phyloP scores from a whole-genome alignment of 1,140 invertebrate genomes.

The Cecropterus lyciades region DNA sequence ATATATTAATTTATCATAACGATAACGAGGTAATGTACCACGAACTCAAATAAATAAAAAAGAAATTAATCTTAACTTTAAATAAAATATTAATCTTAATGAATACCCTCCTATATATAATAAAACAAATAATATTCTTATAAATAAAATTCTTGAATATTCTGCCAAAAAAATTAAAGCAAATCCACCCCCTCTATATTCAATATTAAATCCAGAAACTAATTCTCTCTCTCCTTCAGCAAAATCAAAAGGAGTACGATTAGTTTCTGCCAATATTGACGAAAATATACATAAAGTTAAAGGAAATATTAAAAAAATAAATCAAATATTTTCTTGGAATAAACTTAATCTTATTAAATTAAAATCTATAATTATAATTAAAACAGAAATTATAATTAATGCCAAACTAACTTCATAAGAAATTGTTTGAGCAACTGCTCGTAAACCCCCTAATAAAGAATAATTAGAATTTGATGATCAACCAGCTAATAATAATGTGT shows the following conservation, averaged over 20 bases:
- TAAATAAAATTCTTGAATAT: no score
- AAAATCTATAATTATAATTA: no score
- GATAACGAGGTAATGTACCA: constrained; percentile 83
- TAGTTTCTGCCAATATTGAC: constrained; percentile 88
- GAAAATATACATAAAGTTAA: constrained; percentile 50
- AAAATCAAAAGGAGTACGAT: constrained; percentile 92
- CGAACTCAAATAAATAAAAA: constrained; percentile 74
- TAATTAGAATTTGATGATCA: constrained; percentile 89
- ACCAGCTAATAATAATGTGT: constrained; percentile 84
- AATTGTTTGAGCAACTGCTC: constrained; percentile 87
- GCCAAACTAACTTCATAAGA: constrained; percentile 88
- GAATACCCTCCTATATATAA: no score
- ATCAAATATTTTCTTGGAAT: no score
- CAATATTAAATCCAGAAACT: constrained; percentile 91
- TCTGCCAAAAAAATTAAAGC: constrained; percentile 66
- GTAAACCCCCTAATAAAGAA: constrained; percentile 86
- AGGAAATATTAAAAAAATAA: no score
- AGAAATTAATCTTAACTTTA: no score
- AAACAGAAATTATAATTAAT: constrained; percentile 84
- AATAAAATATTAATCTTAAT: no score
- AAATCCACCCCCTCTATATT: constrained; percentile 88
- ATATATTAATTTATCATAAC: constrained; percentile 87
- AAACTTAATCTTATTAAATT: no score
- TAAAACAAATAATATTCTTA: no score
- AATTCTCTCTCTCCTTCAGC: constrained; percentile 90